Conservation (phyloP, 2,113 vertebrate species). For the Engystomops pustulosus region DNA sequence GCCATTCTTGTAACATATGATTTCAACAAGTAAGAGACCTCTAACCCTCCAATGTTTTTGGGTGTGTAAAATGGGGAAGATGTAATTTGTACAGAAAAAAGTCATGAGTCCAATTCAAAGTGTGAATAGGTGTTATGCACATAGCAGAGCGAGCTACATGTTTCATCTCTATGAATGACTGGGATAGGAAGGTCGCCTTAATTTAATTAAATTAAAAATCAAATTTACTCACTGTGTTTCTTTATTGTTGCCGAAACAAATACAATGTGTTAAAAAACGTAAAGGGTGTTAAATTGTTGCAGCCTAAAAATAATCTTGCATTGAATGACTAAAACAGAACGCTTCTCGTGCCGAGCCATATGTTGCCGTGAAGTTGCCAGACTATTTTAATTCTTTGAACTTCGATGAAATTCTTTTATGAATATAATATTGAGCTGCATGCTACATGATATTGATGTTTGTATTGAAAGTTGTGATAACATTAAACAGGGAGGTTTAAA, state of each 20-base stretch:
- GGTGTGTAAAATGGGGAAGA: no score
- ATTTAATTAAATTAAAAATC: not conserved
- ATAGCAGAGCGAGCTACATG: no score
- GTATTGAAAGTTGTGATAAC: not conserved
- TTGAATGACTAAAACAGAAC: not conserved
- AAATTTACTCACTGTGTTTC: not conserved
- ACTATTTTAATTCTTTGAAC: not conserved
- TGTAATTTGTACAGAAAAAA: no score
- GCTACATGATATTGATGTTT: not conserved
- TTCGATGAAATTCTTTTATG: not conserved
- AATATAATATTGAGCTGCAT: not conserved
- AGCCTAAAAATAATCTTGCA: not conserved
- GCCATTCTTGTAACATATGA: no score
- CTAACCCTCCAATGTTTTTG: no score
- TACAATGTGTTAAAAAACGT: slow-evolving; percentile 2
- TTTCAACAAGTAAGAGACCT: no score
- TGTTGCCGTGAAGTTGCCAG: slow-evolving; percentile 14
- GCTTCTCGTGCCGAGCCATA: slow-evolving; percentile 1
- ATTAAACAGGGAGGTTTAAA: not conserved
- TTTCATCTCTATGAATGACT: no score
- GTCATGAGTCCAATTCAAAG: no score
- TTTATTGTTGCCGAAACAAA: not conserved
- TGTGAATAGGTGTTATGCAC: no score
- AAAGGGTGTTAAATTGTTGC: not conserved
- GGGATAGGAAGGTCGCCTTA: no score